Percentiles rank a stretch among this genome's conserved stretches.
These are phyloP conservation scores for Tragulus kanchil DNA, from an alignment of 2,113 vertebrate genomes.

Conservation along the genomic window DNA sequence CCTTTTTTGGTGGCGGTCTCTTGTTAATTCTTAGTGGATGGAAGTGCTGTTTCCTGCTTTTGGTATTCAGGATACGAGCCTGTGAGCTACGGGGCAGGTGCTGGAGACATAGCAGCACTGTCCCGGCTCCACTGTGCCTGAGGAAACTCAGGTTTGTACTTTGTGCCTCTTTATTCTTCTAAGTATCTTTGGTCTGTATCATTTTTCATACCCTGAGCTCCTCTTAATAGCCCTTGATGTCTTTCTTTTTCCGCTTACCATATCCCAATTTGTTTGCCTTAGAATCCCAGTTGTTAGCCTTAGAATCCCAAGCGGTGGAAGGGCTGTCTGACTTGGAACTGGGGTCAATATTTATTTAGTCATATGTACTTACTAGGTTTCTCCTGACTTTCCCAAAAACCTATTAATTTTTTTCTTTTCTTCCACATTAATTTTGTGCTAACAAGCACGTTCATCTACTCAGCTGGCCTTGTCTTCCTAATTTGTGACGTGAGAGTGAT, in stretches of 20 bases:
- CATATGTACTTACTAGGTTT: background rate
- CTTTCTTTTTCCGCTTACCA: background rate
- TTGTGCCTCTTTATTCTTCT: background rate
- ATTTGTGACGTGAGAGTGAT: background rate
- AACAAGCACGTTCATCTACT: background rate
- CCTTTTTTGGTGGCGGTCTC: background rate
- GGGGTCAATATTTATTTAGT: background rate
- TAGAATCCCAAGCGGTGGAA: background rate
- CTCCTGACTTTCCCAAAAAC: background rate
- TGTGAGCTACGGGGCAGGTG: no score
- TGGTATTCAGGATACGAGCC: background rate
- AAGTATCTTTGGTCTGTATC: background rate
- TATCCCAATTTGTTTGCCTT: background rate
- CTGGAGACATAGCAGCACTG: rapidly evolving
- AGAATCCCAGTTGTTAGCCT: background rate
- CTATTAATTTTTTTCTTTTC: background rate
- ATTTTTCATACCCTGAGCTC: rapidly evolving
- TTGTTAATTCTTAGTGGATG: background rate
- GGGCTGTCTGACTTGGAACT: background rate
- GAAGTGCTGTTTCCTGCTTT: background rate
- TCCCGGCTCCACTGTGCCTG: background rate
- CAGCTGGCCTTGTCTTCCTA: background rate
- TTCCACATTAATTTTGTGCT: background rate
- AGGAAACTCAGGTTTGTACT: background rate
- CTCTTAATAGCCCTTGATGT: background rate